A percentile compares a stretch with the other conserved stretches of the same genome.
Evolutionary conservation across 2,888 invertebrate species (phyloP).

Genomic region (Dryocosmus kuriphilus): DNA sequence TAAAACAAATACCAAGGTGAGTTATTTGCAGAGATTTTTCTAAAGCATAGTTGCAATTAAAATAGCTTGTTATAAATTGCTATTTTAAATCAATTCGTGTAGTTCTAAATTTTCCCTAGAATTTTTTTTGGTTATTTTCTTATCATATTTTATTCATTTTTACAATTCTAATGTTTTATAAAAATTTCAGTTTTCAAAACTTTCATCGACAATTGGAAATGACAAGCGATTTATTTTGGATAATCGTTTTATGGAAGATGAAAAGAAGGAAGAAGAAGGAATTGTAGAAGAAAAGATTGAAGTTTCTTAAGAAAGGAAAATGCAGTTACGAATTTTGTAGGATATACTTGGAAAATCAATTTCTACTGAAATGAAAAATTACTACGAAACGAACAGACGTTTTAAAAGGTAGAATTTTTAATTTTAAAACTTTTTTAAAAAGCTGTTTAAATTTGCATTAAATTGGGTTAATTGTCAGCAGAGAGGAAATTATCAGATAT

Average conservation of each 20-base stretch:
- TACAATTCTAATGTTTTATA: too few relatives aligned
- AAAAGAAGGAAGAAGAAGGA: too few relatives aligned
- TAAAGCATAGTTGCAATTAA: too few relatives aligned
- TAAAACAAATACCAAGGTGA: constrained; percentile 83
- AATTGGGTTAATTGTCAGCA: constrained; percentile 56
- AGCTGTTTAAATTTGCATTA: neutral
- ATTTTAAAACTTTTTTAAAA: constrained; percentile 3
- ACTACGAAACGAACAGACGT: constrained; percentile 19
- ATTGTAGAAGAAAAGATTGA: constrained; percentile 59
- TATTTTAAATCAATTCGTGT: too few relatives aligned
- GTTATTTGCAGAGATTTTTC: constrained; percentile 78
- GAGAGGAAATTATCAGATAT: constrained; percentile 70
- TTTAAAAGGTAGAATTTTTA: constrained; percentile 8
- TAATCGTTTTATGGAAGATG: constrained; percentile 84
- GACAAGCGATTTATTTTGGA: too few relatives aligned
- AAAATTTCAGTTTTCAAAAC: constrained; percentile 85
- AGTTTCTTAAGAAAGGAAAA: constrained; percentile 78
- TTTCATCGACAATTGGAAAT: constrained; percentile 86
- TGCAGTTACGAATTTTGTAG: constrained; percentile 80
- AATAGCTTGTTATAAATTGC: too few relatives aligned
- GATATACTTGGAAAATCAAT: constrained; percentile 79
- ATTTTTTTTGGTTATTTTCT: too few relatives aligned
- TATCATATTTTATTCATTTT: too few relatives aligned
- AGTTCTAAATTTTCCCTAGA: too few relatives aligned
- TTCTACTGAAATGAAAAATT: constrained; percentile 24